These are phyloP conservation scores for Drosophila lini DNA, from an alignment of 1,140 invertebrate species.

Conservation along the genomic window DNA sequence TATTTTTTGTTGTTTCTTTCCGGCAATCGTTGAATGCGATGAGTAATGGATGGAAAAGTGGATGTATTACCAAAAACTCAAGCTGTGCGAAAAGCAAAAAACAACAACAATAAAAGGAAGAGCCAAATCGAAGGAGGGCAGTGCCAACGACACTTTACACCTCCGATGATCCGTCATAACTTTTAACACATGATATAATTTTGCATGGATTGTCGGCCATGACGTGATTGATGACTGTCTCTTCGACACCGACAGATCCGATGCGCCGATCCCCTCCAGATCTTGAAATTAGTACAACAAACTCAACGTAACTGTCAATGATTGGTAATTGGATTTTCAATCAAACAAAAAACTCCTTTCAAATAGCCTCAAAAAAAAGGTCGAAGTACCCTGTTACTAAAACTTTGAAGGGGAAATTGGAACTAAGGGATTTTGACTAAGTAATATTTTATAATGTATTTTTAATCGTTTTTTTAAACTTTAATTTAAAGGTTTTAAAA, in stretches of 20 bases:
- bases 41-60: conserved; percentile 75
- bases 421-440: too few species aligned
- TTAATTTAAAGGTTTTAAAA: too few species aligned
- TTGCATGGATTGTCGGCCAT: conserved; percentile 73
- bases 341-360: conserved; percentile 67
- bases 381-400: conserved; percentile 18
- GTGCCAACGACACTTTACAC: conserved; percentile 76
- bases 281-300: conserved; percentile 74
- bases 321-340: conserved; percentile 73
- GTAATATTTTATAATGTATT: too few species aligned
- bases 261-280: conserved; percentile 16
- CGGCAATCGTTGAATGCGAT: conserved; percentile 78
- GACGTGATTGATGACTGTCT: conserved; percentile 70
- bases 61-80: conserved; percentile 62
- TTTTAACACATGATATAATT: conserved; percentile 83
- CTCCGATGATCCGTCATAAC: conserved; percentile 81
- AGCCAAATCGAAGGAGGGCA: conserved; percentile 45
- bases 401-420: not conserved
- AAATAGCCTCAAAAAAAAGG: conserved; percentile 21
- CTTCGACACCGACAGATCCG: conserved; percentile 9
- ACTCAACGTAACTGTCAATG: conserved; percentile 73
- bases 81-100: conserved; percentile 71
- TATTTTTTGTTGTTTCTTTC: conserved; percentile 60
- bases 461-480: too few species aligned
- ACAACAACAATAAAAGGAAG: conserved; percentile 36